A percentile compares a stretch with the other conserved stretches of the same genome.
Conservation (phyloP, 2,113 vertebrate species). For the Callipepla squamata region DNA sequence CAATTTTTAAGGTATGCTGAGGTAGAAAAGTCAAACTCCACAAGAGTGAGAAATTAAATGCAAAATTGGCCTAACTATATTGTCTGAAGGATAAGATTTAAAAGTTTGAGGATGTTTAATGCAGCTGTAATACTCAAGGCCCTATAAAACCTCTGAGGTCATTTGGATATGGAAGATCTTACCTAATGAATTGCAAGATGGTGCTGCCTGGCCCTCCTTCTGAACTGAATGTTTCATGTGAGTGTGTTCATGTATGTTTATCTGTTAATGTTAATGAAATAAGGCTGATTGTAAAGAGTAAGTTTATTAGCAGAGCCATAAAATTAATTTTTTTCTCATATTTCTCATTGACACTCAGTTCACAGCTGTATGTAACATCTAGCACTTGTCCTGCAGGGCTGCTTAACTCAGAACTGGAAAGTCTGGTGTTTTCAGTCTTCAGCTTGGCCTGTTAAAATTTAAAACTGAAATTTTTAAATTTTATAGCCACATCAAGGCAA, state of each 20-base stretch:
- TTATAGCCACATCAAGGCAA: background rate
- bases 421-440: background rate
- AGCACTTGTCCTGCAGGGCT: background rate
- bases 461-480: no score
- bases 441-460: background rate
- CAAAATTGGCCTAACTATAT: background rate
- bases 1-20: conserved; percentile 28
- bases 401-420: background rate
- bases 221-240: accelerated
- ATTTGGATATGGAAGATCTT: background rate
- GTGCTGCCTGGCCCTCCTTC: background rate
- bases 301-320: background rate
- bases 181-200: background rate
- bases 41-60: conserved; percentile 23
- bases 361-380: background rate
- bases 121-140: background rate
- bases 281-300: background rate
- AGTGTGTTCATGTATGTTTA: background rate
- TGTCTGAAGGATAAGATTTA: background rate
- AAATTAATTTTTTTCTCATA: background rate
- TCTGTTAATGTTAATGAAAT: background rate
- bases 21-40: conserved; percentile 26
- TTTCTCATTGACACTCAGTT: background rate
- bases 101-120: background rate
- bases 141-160: background rate